Conservation (phyloP, 2,113 vertebrate species). For the Rana temporaria region DNA sequence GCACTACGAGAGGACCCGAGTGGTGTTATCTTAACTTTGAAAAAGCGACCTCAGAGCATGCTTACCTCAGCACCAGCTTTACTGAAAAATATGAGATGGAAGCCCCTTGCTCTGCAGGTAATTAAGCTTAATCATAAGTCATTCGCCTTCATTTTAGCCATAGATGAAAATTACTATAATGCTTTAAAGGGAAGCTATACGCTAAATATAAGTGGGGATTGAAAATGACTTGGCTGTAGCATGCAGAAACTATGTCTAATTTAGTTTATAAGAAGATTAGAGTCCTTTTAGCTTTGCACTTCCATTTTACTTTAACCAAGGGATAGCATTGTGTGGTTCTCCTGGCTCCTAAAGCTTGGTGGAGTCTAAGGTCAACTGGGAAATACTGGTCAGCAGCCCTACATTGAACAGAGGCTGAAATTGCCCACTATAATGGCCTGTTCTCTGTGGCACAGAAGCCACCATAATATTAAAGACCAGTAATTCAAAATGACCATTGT, state of each 20-base stretch:
- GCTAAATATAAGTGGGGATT: conserved; percentile 19
- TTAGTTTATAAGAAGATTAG: background rate
- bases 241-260: background rate
- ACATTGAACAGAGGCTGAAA: no score
- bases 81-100: conserved; percentile 99
- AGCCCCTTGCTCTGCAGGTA: conserved; percentile 99
- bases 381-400: background rate
- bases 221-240: background rate
- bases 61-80: conserved; percentile 98
- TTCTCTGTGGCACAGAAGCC: no score
- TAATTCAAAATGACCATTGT: no score
- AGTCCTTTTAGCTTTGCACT: background rate
- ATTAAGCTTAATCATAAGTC: conserved; percentile 87
- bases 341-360: background rate
- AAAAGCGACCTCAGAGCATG: conserved; percentile 99
- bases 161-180: conserved; percentile 76
- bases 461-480: no score
- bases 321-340: background rate
- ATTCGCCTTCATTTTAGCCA: conserved; percentile 84
- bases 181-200: conserved; percentile 65
- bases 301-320: background rate
- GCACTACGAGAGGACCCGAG: conserved; percentile 97
- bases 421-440: no score
- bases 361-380: background rate
- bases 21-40: conserved; percentile 98